These are phyloP conservation scores for Takifugu flavidus DNA, from an alignment of 2,113 vertebrate species.

Conservation along the genomic window DNA sequence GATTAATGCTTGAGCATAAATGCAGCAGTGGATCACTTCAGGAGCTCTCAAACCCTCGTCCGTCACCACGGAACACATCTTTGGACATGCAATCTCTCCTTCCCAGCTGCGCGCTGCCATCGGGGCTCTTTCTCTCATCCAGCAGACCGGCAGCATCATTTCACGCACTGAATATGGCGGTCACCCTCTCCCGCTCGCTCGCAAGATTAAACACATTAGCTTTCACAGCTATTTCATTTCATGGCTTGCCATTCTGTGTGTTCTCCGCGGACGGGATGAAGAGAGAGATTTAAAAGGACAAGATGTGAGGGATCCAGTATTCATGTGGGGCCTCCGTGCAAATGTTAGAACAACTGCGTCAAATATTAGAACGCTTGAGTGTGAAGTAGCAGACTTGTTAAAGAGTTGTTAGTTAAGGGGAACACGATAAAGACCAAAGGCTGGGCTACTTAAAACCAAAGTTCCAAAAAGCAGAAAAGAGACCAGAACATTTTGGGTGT, in stretches of 20 bases:
- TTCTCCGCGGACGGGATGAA: conserved; percentile 33
- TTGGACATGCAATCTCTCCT: conserved; percentile 64
- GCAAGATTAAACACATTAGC: conserved; percentile 60
- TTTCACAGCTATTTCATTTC: conserved; percentile 58
- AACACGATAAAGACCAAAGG: neutral
- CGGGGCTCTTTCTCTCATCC: conserved; percentile 31
- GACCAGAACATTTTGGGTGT: too few species aligned
- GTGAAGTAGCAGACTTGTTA: neutral
- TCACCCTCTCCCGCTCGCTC: conserved; percentile 33
- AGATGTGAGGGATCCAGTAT: conserved; percentile 23
- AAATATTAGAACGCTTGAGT: neutral
- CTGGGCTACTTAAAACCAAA: neutral
- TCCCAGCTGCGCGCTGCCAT: conserved; percentile 30
- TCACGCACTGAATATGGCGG: conserved; percentile 27
- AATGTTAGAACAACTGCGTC: conserved; percentile 9
- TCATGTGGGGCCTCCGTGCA: conserved; percentile 14
- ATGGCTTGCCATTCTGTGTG: conserved; percentile 43
- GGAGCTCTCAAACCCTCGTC: conserved; percentile 56
- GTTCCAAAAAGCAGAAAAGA: neutral
- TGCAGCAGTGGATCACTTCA: conserved; percentile 60
- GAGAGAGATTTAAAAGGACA: conserved; percentile 24
- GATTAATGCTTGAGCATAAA: conserved; percentile 61
- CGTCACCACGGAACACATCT: conserved; percentile 56
- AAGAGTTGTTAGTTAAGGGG: too few species aligned
- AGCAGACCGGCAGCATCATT: conserved; percentile 46